Evolutionary conservation across 2,113 vertebrate species (phyloP).

Genomic region (Notechis scutatus): DNA sequence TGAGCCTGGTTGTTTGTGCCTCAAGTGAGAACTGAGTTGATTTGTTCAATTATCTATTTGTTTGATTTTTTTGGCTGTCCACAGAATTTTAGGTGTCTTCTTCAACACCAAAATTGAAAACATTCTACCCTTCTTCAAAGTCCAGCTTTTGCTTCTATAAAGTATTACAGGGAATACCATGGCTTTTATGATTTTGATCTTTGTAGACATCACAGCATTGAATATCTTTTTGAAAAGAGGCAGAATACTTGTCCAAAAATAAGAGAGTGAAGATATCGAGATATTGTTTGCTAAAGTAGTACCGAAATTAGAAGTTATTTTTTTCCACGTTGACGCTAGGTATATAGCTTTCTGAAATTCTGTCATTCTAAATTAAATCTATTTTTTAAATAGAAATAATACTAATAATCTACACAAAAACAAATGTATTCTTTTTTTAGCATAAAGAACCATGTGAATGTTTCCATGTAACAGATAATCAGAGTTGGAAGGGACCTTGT

Average conservation of each 20-base stretch:
- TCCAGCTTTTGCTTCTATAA: background rate
- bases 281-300: background rate
- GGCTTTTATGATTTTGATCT: background rate
- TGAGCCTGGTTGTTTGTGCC: background rate
- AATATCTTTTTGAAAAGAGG: background rate
- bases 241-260: background rate
- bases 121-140: background rate
- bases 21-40: background rate
- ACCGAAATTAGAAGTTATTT: background rate
- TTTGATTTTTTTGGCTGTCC: background rate
- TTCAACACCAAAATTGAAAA: background rate
- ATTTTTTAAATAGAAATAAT: background rate
- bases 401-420: background rate
- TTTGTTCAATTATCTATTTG: background rate
- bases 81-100: background rate
- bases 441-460: background rate
- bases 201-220: background rate
- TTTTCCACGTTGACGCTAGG: background rate
- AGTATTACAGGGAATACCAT: background rate
- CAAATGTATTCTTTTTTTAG: background rate
- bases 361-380: background rate
- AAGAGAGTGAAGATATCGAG: accelerated
- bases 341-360: background rate
- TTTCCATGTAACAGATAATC: background rate
- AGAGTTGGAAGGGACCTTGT: too few species aligned